Evolutionary conservation across 2,113 vertebrate genomes (phyloP).

Genomic region (Orycteropus afer): DNA sequence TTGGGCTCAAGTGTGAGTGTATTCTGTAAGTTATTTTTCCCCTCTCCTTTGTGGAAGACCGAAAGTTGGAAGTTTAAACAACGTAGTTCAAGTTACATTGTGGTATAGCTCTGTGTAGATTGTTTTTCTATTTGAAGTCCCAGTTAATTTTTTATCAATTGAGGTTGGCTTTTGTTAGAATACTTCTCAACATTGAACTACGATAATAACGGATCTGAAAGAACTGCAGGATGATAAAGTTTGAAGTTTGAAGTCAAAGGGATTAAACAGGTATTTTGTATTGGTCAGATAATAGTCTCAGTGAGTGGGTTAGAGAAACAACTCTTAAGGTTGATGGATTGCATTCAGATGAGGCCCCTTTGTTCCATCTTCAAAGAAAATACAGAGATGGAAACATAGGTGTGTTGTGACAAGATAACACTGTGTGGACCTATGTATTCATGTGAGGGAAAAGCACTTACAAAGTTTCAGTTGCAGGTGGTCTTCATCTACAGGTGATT

Average conservation of each 20-base stretch:
- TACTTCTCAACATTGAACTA: conserved; percentile 73
- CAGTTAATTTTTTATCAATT: conserved; percentile 69
- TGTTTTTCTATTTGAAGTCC: conserved; percentile 59
- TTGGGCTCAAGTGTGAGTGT: conserved; percentile 74
- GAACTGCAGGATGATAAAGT: conserved; percentile 48
- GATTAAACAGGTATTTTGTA: conserved; percentile 79
- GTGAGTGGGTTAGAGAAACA: conserved; percentile 63
- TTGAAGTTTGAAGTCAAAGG: conserved; percentile 46
- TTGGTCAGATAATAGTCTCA: conserved; percentile 69
- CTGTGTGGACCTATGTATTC: neutral
- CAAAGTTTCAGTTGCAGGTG: neutral
- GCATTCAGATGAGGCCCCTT: neutral
- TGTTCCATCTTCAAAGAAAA: conserved; percentile 42
- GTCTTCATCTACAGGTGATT: neutral
- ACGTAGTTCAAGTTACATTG: conserved; percentile 61
- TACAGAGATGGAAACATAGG: neutral
- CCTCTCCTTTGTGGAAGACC: conserved; percentile 45
- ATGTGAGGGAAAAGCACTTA: neutral
- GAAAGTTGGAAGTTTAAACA: conserved; percentile 58
- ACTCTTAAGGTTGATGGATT: neutral
- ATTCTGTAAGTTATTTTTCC: conserved; percentile 68
- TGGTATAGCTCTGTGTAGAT: conserved; percentile 71
- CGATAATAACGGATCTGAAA: conserved; percentile 36
- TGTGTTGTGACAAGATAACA: neutral
- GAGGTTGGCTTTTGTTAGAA: conserved; percentile 78